Conservation (phyloP, 37 sponge, comb jelly and placozoan species). For the Geodia barretti region DNA sequence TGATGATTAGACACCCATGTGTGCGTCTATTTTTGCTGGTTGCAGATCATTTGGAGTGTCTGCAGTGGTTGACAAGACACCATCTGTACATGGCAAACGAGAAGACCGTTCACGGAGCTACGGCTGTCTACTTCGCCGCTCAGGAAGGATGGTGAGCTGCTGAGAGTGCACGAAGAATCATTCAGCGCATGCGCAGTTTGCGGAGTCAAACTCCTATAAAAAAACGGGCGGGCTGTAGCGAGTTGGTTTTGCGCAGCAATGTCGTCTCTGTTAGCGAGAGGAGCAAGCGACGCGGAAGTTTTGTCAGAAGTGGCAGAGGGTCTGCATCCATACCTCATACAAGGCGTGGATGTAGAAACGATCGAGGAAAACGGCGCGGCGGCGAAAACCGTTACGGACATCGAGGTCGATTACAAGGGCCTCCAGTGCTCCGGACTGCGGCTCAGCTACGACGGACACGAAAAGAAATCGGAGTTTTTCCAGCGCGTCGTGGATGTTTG, state of each 20-base stretch:
- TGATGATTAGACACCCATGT: neutral
- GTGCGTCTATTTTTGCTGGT: too few species aligned
- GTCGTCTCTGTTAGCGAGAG: too few species aligned
- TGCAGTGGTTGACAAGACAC: constrained; percentile 75
- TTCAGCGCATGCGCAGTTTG: too few species aligned
- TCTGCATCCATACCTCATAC: constrained; percentile 6
- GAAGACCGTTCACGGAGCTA: constrained; percentile 83
- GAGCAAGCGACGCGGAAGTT: neutral
- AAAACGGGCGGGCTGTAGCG: too few species aligned
- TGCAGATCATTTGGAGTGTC: constrained; percentile 76
- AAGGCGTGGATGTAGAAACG: neutral
- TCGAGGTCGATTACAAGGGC: constrained; percentile 29
- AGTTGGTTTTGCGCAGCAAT: too few species aligned
- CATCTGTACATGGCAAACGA: constrained; percentile 74
- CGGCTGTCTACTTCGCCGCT: constrained; percentile 90
- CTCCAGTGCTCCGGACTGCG: constrained; percentile 29
- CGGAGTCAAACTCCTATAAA: too few species aligned
- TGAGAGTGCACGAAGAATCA: neutral
- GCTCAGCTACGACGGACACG: neutral
- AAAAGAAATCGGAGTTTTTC: neutral
- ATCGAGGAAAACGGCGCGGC: neutral
- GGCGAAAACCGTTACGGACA: constrained; percentile 1
- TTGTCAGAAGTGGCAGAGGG: neutral
- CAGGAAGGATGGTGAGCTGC: constrained; percentile 95
- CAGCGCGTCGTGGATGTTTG: constrained; percentile 1